These are phyloP conservation scores for Drosophila nikananu DNA, from an alignment of 1,140 invertebrate genomes.

Conservation along the genomic window DNA sequence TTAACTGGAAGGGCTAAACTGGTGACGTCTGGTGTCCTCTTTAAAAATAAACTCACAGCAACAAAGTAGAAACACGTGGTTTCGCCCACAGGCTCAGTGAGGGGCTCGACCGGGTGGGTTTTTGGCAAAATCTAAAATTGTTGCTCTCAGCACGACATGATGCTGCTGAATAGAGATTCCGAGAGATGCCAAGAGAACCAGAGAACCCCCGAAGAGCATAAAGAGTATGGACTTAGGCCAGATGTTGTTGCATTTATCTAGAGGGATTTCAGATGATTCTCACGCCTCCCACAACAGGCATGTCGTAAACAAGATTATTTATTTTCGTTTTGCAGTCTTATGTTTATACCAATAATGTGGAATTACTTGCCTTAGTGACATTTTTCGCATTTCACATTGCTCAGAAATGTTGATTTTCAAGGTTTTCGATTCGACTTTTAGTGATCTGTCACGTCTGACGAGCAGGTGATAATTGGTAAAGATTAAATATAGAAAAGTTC, in stretches of 20 bases:
- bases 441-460: conserved; percentile 37
- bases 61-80: conserved; percentile 56
- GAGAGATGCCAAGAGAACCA: conserved; percentile 3
- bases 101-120: conserved; percentile 57
- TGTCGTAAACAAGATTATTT: conserved; percentile 33
- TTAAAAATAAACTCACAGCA: conserved; percentile 6
- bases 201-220: conserved; percentile 12
- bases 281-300: conserved; percentile 7
- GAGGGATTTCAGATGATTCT: conserved; percentile 3
- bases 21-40: not conserved
- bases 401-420: conserved; percentile 25
- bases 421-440: conserved; percentile 21
- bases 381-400: conserved; percentile 9
- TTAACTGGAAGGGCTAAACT: not conserved
- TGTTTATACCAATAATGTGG: conserved; percentile 4
- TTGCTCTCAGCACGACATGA: conserved; percentile 5
- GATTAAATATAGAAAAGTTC: conserved; percentile 20
- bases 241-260: conserved; percentile 12
- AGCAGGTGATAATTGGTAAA: conserved; percentile 23
- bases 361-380: conserved; percentile 19
- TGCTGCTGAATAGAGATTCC: conserved; percentile 40
- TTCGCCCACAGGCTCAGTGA: conserved; percentile 9
- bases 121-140: not conserved
- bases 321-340: conserved; percentile 15
- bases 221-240: conserved; percentile 23